Percentiles rank a stretch among this genome's conserved stretches.
Evolutionary conservation across 1,140 invertebrate species (phyloP).

Genomic region (Euglossa dilemma): DNA sequence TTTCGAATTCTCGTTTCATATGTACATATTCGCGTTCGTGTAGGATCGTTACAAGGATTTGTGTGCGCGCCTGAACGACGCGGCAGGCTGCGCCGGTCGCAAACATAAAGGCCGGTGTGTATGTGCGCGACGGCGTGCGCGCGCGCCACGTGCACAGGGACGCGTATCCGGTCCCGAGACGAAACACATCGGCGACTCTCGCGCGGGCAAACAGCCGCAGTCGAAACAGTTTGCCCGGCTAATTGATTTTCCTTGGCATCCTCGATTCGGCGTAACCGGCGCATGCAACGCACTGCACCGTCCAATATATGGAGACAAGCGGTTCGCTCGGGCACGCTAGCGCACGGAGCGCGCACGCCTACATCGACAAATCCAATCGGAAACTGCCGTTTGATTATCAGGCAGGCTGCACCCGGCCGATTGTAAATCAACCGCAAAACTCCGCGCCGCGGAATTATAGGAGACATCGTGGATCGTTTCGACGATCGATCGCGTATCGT

Average conservation of each 20-base stretch:
- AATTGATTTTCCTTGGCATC: constrained; percentile 74
- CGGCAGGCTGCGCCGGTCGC: neutral
- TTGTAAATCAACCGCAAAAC: constrained; percentile 66
- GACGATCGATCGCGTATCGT: constrained; percentile 21
- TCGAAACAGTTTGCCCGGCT: constrained; percentile 69
- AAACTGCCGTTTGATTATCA: constrained; percentile 67
- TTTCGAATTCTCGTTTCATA: constrained; percentile 18
- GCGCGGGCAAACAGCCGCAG: constrained; percentile 64
- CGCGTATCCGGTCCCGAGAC: constrained; percentile 34
- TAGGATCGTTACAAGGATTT: constrained; percentile 17
- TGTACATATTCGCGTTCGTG: neutral
- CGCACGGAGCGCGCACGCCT: neutral
- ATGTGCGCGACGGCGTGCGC: neutral
- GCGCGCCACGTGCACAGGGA: neutral
- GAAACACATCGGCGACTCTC: constrained; percentile 58
- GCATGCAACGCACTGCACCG: constrained; percentile 24
- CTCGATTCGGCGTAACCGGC: constrained; percentile 48
- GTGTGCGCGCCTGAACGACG: neutral
- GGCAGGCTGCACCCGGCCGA: constrained; percentile 47
- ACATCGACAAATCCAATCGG: constrained; percentile 62
- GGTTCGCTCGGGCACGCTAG: neutral
- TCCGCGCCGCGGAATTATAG: constrained; percentile 42
- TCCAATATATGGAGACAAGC: constrained; percentile 20
- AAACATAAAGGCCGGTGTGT: neutral
- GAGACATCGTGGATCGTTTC: constrained; percentile 25